Conservation (phyloP, 1,140 invertebrate genomes). For the Trinorchestia longiramus region DNA sequence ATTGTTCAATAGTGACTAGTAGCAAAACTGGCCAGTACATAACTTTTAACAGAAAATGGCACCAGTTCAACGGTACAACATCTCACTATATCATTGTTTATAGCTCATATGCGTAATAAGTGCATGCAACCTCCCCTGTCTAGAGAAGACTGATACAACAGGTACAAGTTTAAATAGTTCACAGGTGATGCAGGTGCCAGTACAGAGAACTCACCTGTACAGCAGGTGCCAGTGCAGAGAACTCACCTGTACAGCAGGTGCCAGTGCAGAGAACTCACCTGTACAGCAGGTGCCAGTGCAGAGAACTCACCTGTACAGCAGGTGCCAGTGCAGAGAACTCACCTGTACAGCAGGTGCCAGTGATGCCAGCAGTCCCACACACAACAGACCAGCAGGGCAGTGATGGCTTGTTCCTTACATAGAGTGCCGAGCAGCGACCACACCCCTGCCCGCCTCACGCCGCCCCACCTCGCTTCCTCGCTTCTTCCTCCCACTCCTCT, state of each 20-base stretch:
- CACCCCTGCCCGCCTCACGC: neutral
- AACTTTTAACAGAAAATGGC: no score
- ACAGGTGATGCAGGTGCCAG: neutral
- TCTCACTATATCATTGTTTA: no score
- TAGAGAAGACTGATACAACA: no score
- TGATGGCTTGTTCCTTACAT: neutral
- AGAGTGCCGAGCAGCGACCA: neutral
- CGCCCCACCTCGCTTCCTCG: neutral
- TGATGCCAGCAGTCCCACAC: neutral
- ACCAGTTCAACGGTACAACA: no score
- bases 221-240: neutral
- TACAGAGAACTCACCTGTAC: neutral
- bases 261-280: neutral
- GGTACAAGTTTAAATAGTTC: no score
- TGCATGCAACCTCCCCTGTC: no score
- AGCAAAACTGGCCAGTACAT: no score
- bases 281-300: constrained; percentile 10
- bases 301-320: neutral
- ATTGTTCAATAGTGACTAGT: no score
- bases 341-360: constrained; percentile 17
- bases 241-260: neutral
- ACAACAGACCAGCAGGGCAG: neutral
- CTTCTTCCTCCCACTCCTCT: neutral
- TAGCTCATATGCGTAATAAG: no score
- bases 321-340: neutral